Conservation (phyloP, 1,140 invertebrate species). For the Neodiprion fabricii region DNA sequence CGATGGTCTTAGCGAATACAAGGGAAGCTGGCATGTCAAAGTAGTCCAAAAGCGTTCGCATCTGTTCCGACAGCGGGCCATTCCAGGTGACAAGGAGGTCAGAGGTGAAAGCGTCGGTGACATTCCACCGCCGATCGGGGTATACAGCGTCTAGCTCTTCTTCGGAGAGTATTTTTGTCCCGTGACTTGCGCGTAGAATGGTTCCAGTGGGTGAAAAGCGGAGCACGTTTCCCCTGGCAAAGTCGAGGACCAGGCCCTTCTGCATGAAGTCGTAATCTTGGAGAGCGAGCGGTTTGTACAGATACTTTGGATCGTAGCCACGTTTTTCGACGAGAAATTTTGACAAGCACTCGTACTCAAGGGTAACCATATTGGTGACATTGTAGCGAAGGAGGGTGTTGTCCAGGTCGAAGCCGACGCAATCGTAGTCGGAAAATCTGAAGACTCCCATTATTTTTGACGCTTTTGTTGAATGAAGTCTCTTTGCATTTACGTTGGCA, state of each 20-base stretch:
- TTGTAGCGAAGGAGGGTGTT: conserved; percentile 77
- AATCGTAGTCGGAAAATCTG: conserved; percentile 73
- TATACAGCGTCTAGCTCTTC: conserved; percentile 70
- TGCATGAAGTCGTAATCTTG: conserved; percentile 71
- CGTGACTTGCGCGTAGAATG: conserved; percentile 74
- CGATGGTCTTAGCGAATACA: conserved; percentile 76
- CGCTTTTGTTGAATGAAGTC: neutral
- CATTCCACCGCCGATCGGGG: conserved; percentile 66
- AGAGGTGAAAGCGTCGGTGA: conserved; percentile 61
- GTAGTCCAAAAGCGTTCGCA: conserved; percentile 76
- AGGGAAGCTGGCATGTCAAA: conserved; percentile 76
- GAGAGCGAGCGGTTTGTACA: conserved; percentile 63
- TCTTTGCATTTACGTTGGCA: no score
- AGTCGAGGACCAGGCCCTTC: conserved; percentile 79
- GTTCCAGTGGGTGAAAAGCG: conserved; percentile 68
- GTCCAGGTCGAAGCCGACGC: conserved; percentile 83
- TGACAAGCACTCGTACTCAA: conserved; percentile 70
- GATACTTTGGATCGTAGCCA: conserved; percentile 64
- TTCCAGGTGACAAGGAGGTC: conserved; percentile 70
- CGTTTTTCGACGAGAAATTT: conserved; percentile 70
- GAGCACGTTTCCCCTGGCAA: conserved; percentile 75
- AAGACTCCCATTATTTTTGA: conserved; percentile 51
- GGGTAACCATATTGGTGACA: conserved; percentile 65
- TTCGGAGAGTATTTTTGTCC: conserved; percentile 66
- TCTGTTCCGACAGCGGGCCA: conserved; percentile 65